A percentile compares a stretch with the other conserved stretches of the same genome.
Evolutionary conservation across 2,797 vertebrate genomes (phyloP).

Genomic region (Loriculus beryllinus): DNA sequence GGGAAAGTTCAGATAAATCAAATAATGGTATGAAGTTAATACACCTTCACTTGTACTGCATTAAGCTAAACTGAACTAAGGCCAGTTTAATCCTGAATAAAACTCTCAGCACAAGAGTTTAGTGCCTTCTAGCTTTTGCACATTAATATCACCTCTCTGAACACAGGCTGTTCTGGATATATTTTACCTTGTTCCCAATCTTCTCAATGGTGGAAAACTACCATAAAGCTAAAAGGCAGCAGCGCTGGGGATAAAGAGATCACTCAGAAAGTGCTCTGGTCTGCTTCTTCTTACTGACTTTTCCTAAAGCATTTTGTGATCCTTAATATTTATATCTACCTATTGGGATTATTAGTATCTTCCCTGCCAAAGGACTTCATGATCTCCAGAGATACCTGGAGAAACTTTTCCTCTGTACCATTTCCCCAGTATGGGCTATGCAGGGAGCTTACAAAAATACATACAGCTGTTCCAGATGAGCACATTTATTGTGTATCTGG

Average conservation of each 20-base stretch:
- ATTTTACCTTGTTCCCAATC: not conserved
- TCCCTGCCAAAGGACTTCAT: not conserved
- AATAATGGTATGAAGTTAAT: not conserved
- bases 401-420: not conserved
- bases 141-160: not conserved
- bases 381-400: not conserved
- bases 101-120: not conserved
- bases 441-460: not conserved
- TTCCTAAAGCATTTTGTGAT: not conserved
- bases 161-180: not conserved
- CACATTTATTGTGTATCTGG: not conserved
- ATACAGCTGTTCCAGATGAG: not conserved
- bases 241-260: not conserved
- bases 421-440: rapidly evolving
- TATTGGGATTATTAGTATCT: not conserved
- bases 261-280: not conserved
- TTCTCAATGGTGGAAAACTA: not conserved
- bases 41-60: not conserved
- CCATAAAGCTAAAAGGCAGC: not conserved
- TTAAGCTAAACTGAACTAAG: not conserved
- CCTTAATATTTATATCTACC: not conserved
- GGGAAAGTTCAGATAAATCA: not conserved
- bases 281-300: not conserved
- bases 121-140: not conserved
- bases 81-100: not conserved